Percentiles rank a stretch among this genome's conserved stretches.
Evolutionary conservation across 2,888 invertebrate genomes (phyloP).

Genomic region (Liposcelis brunnea): DNA sequence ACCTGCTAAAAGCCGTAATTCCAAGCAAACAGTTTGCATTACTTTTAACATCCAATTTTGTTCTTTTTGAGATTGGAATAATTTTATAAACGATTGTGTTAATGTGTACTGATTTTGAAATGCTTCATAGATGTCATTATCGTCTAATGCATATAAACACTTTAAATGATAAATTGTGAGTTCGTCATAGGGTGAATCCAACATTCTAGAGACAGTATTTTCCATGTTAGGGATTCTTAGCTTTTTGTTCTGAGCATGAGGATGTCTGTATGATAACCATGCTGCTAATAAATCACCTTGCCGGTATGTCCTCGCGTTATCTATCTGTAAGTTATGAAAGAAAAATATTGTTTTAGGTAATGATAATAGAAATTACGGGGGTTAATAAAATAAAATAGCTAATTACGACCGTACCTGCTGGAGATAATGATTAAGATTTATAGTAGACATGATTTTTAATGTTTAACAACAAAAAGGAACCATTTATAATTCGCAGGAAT

Average conservation of each 20-base stretch:
- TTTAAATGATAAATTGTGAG: slow-evolving; percentile 51
- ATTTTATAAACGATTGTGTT: slow-evolving; percentile 60
- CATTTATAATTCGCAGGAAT: no score
- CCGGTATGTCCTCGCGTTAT: neutral
- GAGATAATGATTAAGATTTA: no score
- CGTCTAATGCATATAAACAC: slow-evolving; percentile 32
- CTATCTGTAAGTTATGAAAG: neutral
- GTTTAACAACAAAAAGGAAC: no score
- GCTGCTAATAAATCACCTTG: slow-evolving; percentile 1
- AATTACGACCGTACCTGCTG: no score
- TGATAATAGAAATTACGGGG: no score
- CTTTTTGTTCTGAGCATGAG: slow-evolving; percentile 51
- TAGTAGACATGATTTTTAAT: no score
- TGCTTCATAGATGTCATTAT: slow-evolving; percentile 37
- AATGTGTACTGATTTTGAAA: slow-evolving; percentile 62
- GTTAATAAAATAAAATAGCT: no score
- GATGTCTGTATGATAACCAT: slow-evolving; percentile 43
- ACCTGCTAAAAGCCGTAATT: slow-evolving; percentile 68
- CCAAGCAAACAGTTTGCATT: slow-evolving; percentile 77
- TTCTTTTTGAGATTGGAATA: slow-evolving; percentile 75
- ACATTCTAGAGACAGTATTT: slow-evolving; percentile 45
- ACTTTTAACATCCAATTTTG: slow-evolving; percentile 95
- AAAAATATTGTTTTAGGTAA: no score
- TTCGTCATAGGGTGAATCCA: slow-evolving; percentile 58
- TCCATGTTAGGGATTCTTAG: slow-evolving; percentile 55